Evolutionary conservation across 1,140 invertebrate species (phyloP).

Genomic region (Drosophila melanogaster): DNA sequence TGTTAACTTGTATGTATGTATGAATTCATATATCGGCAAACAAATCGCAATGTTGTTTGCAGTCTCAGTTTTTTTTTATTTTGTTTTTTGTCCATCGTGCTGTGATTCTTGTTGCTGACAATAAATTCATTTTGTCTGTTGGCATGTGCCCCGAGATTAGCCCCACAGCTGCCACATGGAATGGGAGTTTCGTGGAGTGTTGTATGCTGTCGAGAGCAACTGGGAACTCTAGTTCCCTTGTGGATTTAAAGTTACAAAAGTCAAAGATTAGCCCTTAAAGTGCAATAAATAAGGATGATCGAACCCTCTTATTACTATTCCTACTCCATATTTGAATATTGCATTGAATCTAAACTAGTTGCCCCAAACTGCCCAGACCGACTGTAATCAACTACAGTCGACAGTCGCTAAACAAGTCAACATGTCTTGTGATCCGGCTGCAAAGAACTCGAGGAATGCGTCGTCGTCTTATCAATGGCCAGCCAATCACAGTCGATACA

Average conservation of each 20-base stretch:
- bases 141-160: constrained; percentile 36
- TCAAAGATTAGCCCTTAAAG: not conserved
- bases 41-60: constrained; percentile 18
- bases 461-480: constrained; percentile 41
- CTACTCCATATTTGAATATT: not conserved
- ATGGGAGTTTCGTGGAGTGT: not conserved
- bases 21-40: constrained; percentile 7
- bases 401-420: constrained; percentile 47
- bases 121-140: constrained; percentile 45
- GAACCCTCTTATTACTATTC: not conserved
- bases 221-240: constrained; percentile 1
- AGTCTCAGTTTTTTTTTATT: not conserved
- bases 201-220: not conserved
- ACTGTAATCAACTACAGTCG: constrained; percentile 30
- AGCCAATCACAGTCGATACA: constrained; percentile 39
- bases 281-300: not conserved
- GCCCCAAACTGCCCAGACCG: not conserved
- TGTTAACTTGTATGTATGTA: too few relatives aligned
- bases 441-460: constrained; percentile 48
- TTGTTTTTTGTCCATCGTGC: not conserved
- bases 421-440: constrained; percentile 24
- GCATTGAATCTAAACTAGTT: too few relatives aligned
- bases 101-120: constrained; percentile 29
- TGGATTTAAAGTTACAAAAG: not conserved
- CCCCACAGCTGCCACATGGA: constrained; percentile 10